Conservation (phyloP, 2,888 invertebrate genomes). For the Nomada lathburiana region DNA sequence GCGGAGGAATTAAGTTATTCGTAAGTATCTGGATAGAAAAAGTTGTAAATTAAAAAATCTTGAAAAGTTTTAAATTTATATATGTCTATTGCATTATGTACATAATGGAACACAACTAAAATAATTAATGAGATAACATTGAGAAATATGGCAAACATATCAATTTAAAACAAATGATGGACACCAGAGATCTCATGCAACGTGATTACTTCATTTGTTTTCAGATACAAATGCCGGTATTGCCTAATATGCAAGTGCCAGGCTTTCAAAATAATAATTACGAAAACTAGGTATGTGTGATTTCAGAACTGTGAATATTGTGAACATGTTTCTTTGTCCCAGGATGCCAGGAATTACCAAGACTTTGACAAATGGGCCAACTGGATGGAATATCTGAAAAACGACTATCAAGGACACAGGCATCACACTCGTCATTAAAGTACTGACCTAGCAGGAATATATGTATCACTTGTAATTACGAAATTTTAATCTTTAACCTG, state of each 20-base stretch:
- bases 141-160: constrained; percentile 5
- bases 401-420: constrained; percentile 65
- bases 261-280: constrained; percentile 67
- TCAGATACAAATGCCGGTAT: constrained; percentile 81
- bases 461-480: constrained; percentile 53
- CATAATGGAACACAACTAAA: not conserved
- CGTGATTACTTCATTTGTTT: constrained; percentile 70
- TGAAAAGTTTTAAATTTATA: constrained; percentile 4
- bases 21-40: constrained; percentile 73
- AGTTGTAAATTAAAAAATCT: not conserved
- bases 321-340: constrained; percentile 65
- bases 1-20: constrained; percentile 80
- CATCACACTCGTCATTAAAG: constrained; percentile 78
- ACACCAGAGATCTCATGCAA: constrained; percentile 26
- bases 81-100: not conserved
- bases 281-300: constrained; percentile 55
- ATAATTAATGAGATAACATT: constrained; percentile 1
- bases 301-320: constrained; percentile 47
- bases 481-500: constrained; percentile 40
- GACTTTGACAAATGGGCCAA: constrained; percentile 70
- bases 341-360: constrained; percentile 70
- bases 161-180: constrained; percentile 35
- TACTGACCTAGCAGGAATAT: constrained; percentile 60
- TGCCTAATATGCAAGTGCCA: constrained; percentile 69
- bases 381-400: constrained; percentile 73